Evolutionary conservation across 2,888 invertebrate species (phyloP).

Genomic region (Argyresthia goedartella): DNA sequence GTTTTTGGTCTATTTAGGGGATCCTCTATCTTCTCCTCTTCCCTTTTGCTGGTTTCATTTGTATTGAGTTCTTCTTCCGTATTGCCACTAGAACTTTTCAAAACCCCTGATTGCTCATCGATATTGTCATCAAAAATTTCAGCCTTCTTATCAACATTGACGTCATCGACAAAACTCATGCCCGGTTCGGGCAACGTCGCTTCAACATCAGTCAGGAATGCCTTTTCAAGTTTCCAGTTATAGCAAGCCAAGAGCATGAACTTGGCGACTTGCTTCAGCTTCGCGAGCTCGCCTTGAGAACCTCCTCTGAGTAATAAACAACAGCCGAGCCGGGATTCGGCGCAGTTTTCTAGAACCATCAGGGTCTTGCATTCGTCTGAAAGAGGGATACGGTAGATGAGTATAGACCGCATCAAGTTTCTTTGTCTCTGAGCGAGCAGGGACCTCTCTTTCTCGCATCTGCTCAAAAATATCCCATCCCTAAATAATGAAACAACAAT

Average conservation of each 20-base stretch:
- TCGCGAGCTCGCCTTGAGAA: conserved; percentile 77
- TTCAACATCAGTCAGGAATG: conserved; percentile 90
- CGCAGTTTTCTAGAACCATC: conserved; percentile 94
- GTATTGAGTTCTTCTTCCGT: conserved; percentile 1
- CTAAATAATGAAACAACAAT: too few species aligned
- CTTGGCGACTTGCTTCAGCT: conserved; percentile 86
- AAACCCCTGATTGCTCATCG: conserved; percentile 9
- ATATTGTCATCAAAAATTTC: conserved; percentile 1
- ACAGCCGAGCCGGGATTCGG: conserved; percentile 85
- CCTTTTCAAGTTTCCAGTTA: conserved; percentile 93
- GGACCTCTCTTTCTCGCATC: too few species aligned
- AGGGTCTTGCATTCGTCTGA: conserved; percentile 82
- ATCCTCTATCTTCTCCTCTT: conserved; percentile 18
- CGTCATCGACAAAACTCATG: conserved; percentile 44
- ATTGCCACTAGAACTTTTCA: conserved; percentile 4
- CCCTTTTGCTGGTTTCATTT: background rate
- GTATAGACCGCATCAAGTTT: too few species aligned
- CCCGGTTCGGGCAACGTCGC: conserved; percentile 56
- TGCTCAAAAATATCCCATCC: too few species aligned
- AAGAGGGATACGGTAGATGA: background rate
- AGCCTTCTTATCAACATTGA: conserved; percentile 6
- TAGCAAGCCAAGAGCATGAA: conserved; percentile 88
- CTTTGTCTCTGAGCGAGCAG: too few species aligned
- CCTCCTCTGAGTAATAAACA: conserved; percentile 90
- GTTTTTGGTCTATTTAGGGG: conserved; percentile 19